Conservation (phyloP, 1,140 invertebrate genomes). For the Tetramorium parvispinum region DNA sequence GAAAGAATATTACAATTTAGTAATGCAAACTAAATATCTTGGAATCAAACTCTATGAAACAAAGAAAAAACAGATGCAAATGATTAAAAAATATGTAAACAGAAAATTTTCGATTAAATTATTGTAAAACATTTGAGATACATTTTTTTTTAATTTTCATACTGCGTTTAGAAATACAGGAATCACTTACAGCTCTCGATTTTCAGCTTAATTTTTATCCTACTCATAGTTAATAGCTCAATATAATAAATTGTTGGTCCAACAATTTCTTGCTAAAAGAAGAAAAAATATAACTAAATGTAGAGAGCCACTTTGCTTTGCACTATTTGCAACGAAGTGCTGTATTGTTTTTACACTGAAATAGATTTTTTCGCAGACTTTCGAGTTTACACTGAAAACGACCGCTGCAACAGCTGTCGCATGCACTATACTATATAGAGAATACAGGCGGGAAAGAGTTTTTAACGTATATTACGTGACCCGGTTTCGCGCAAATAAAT, state of each 20-base stretch:
- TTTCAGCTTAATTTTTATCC: background rate
- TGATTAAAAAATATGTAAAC: background rate
- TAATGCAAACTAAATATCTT: background rate
- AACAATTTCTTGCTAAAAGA: background rate
- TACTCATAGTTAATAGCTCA: background rate
- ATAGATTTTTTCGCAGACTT: conserved; percentile 40
- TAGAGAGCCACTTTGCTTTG: background rate
- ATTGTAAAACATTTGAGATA: background rate
- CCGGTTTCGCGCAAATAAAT: conserved; percentile 46
- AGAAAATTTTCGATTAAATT: background rate
- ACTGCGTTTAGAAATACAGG: background rate
- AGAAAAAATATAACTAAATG: conserved; percentile 1
- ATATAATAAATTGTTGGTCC: background rate
- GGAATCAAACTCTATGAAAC: background rate
- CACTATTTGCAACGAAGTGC: conserved; percentile 17
- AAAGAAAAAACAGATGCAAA: background rate
- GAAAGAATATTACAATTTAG: background rate
- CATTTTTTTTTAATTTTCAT: background rate
- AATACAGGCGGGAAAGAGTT: conserved; percentile 2
- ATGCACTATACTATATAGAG: conserved; percentile 4
- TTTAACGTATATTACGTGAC: conserved; percentile 57
- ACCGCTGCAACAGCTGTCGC: conserved; percentile 36
- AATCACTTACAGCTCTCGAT: background rate
- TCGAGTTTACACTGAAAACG: conserved; percentile 41
- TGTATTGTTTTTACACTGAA: conserved; percentile 45